Evolutionary conservation across 2,888 invertebrate species (phyloP).

Genomic region (Ophion obscuratus): DNA sequence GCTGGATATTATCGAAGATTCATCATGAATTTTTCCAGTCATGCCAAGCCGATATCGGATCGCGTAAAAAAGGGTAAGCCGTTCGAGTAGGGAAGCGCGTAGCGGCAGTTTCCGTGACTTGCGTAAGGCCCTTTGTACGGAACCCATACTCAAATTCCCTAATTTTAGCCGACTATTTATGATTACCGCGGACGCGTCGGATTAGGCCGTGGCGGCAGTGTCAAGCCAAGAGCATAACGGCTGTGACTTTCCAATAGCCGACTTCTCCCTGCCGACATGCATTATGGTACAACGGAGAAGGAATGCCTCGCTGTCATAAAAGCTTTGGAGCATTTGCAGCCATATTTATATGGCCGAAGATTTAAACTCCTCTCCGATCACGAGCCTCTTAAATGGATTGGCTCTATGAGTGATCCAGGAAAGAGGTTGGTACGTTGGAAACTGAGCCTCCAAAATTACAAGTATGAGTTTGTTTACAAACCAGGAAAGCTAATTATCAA

Average conservation of each 20-base stretch:
- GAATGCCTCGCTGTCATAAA: neutral
- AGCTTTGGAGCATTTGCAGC: neutral
- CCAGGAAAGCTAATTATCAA: too few species aligned
- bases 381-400: neutral
- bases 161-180: neutral
- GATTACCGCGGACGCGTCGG: neutral
- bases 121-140: neutral
- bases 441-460: neutral
- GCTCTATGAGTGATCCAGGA: too few species aligned
- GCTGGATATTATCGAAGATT: constrained; percentile 64
- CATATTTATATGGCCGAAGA: neutral
- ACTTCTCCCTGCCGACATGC: neutral
- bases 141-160: neutral
- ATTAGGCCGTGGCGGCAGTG: neutral
- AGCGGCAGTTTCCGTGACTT: neutral
- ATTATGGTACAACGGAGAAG: neutral
- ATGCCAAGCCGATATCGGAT: constrained; percentile 39
- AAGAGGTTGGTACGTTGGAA: neutral
- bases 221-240: neutral
- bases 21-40: neutral
- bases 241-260: neutral
- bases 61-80: constrained; percentile 10
- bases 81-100: neutral
- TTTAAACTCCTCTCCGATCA: neutral
- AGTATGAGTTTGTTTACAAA: neutral